A percentile compares a stretch with the other conserved stretches of the same genome.
phyloP scores from a whole-genome alignment of 2,888 invertebrate species.

The Eumerus sabulonum region DNA sequence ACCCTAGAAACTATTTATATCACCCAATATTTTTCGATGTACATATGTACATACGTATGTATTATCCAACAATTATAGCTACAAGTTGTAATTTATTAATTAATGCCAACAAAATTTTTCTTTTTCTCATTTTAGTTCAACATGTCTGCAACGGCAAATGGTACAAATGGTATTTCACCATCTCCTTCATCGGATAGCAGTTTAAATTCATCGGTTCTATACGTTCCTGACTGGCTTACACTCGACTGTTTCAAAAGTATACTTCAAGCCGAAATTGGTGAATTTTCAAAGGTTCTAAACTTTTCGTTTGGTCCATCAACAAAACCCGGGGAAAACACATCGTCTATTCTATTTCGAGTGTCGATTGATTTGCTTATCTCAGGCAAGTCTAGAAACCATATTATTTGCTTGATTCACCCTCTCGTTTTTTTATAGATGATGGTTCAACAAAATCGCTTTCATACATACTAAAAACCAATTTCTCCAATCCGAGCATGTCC shows the following conservation, averaged over 20 bases:
- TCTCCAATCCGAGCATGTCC: slow-evolving; percentile 71
- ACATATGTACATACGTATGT: too few relatives aligned
- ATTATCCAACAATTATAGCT: too few relatives aligned
- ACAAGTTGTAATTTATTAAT: too few relatives aligned
- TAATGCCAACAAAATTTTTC: too few relatives aligned
- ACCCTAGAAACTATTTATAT: too few relatives aligned
- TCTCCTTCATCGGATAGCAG: not conserved
- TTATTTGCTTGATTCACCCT: not conserved
- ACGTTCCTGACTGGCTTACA: slow-evolving; percentile 72
- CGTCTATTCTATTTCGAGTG: slow-evolving; percentile 74
- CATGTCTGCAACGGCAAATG: slow-evolving; percentile 11
- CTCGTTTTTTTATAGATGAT: slow-evolving; percentile 67
- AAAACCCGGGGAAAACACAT: slow-evolving; percentile 73
- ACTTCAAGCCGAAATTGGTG: slow-evolving; percentile 71
- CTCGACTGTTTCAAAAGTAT: slow-evolving; percentile 72
- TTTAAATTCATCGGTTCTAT: not conserved
- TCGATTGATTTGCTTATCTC: slow-evolving; percentile 70
- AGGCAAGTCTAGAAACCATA: not conserved
- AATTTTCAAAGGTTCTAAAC: slow-evolving; percentile 70
- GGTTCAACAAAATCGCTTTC: slow-evolving; percentile 69
- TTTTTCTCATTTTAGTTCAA: not conserved
- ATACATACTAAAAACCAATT: slow-evolving; percentile 74
- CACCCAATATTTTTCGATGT: too few relatives aligned
- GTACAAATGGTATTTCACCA: slow-evolving; percentile 23
- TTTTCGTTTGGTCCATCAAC: slow-evolving; percentile 65